Percentiles rank a stretch among this genome's conserved stretches.
phyloP scores from a whole-genome alignment of 2,888 invertebrate species.

The Leptarthrus brevirostris region DNA sequence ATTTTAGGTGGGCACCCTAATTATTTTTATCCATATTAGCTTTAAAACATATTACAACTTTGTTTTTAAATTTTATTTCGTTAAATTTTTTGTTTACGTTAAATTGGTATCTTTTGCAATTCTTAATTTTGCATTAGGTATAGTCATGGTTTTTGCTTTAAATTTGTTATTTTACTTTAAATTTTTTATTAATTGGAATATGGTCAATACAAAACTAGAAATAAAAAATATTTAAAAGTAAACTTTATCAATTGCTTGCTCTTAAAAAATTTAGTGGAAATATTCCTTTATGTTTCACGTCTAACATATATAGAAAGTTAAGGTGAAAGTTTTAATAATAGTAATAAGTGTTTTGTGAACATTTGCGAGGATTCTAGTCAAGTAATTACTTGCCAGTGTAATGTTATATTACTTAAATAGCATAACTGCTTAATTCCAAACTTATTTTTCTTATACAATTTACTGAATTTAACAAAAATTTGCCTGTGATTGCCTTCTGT shows the following conservation, averaged over 20 bases:
- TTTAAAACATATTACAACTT: conserved; percentile 43
- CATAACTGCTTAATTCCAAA: background rate
- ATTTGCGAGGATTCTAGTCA: conserved; percentile 46
- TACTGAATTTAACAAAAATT: background rate
- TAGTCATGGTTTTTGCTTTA: conserved; percentile 46
- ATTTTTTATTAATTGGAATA: conserved; percentile 21
- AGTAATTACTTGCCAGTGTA: conserved; percentile 46
- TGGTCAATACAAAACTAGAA: conserved; percentile 11
- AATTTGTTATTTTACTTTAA: conserved; percentile 20
- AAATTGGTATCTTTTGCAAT: conserved; percentile 26
- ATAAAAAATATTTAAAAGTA: background rate
- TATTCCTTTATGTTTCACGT: background rate
- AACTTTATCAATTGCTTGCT: conserved; percentile 22
- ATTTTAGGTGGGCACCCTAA: conserved; percentile 80
- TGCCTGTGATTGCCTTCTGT: conserved; percentile 20
- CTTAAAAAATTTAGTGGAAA: background rate
- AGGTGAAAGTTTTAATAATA: conserved; percentile 16
- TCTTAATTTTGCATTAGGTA: conserved; percentile 36
- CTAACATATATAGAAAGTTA: background rate
- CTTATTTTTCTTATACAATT: background rate
- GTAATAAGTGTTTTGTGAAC: conserved; percentile 28
- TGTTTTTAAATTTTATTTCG: conserved; percentile 7
- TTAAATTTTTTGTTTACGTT: conserved; percentile 44
- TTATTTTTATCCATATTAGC: conserved; percentile 66
- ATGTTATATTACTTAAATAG: conserved; percentile 9